Conservation (phyloP, 1,140 invertebrate genomes). For the Macrostomum lignano region DNA sequence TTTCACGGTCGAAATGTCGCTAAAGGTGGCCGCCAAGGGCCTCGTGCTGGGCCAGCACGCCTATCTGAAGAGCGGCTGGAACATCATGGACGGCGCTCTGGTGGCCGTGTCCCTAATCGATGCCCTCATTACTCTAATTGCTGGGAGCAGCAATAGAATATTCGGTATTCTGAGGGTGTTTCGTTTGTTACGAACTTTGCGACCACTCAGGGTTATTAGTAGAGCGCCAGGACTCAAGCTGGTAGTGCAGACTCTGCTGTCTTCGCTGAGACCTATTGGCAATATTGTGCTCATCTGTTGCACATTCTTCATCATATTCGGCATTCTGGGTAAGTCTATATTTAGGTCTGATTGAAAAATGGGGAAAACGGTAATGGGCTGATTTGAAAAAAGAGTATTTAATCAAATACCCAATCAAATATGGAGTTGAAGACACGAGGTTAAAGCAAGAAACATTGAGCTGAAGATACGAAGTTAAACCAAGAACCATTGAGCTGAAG, state of each 20-base stretch:
- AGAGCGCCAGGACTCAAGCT: slow-evolving; percentile 87
- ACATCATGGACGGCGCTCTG: slow-evolving; percentile 88
- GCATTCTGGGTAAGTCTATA: slow-evolving; percentile 71
- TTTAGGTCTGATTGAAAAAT: too few relatives aligned
- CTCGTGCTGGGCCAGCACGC: slow-evolving; percentile 71
- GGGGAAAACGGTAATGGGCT: too few relatives aligned
- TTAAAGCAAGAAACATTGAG: too few relatives aligned
- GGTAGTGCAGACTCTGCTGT: slow-evolving; percentile 88
- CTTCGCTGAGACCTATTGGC: slow-evolving; percentile 82
- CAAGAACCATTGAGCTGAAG: too few relatives aligned
- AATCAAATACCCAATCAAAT: too few relatives aligned
- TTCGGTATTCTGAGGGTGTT: slow-evolving; percentile 92
- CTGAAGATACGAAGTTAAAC: too few relatives aligned
- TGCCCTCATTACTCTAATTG: slow-evolving; percentile 65
- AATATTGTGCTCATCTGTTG: slow-evolving; percentile 98
- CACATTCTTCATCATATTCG: slow-evolving; percentile 99
- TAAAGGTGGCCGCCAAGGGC: slow-evolving; percentile 77
- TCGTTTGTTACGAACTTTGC: slow-evolving; percentile 62
- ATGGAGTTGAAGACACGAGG: too few relatives aligned
- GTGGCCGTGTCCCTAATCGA: slow-evolving; percentile 89
- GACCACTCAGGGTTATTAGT: slow-evolving; percentile 83
- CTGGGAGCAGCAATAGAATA: slow-evolving; percentile 64
- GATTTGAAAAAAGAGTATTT: too few relatives aligned
- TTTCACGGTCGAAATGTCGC: slow-evolving; percentile 79
- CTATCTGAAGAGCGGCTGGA: slow-evolving; percentile 94